These are phyloP conservation scores for Parnassius glacialis DNA, from an alignment of 2,888 invertebrate species.

Conservation along the genomic window DNA sequence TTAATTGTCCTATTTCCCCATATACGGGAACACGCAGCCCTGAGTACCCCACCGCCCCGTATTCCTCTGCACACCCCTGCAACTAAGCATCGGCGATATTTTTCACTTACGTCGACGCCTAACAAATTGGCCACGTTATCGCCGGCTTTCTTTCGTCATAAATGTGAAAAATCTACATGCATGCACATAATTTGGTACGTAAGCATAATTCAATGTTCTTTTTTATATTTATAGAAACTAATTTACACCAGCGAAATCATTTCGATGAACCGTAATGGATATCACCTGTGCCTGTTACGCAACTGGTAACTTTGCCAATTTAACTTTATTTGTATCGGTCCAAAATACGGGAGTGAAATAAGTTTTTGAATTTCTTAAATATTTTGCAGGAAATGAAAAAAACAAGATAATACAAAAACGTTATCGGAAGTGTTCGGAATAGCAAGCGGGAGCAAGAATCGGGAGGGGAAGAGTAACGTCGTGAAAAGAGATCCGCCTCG, in stretches of 20 bases:
- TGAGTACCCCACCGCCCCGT: constrained; percentile 27
- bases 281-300: constrained; percentile 57
- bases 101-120: constrained; percentile 61
- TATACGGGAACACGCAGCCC: constrained; percentile 48
- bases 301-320: constrained; percentile 73
- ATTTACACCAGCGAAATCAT: constrained; percentile 57
- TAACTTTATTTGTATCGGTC: constrained; percentile 75
- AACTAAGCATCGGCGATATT: constrained; percentile 58
- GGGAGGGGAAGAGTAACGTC: constrained; percentile 35
- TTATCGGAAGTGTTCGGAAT: constrained; percentile 48
- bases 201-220: constrained; percentile 24
- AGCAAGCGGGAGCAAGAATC: constrained; percentile 32
- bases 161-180: constrained; percentile 42
- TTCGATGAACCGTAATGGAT: constrained; percentile 58
- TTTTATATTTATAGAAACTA: constrained; percentile 38
- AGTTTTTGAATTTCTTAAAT: constrained; percentile 62
- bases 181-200: constrained; percentile 26
- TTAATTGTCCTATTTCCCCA: constrained; percentile 74
- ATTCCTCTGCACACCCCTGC: constrained; percentile 26
- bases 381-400: constrained; percentile 61
- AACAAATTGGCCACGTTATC: constrained; percentile 58
- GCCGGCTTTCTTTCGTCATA: constrained; percentile 39
- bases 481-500: constrained; percentile 62
- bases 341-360: constrained; percentile 66
- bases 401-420: constrained; percentile 66